Evolutionary conservation across 2,113 vertebrate genomes (phyloP).

Genomic region (Pitta sordida): DNA sequence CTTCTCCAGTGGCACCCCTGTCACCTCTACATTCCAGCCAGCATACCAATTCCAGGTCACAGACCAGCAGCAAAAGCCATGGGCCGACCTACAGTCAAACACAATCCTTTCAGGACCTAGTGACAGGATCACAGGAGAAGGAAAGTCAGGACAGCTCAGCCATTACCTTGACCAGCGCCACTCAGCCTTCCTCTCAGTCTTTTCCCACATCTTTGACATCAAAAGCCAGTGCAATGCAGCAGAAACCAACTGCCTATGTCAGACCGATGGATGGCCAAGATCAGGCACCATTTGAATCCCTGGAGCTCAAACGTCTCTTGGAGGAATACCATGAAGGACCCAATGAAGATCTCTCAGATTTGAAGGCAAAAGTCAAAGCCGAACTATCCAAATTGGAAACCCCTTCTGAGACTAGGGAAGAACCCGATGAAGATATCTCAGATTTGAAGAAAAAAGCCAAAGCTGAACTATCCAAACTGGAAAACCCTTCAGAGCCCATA

Average conservation of each 20-base stretch:
- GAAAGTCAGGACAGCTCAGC: slow-evolving; percentile 61
- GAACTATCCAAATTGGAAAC: slow-evolving; percentile 78
- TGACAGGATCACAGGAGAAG: slow-evolving; percentile 42
- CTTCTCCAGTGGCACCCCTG: slow-evolving; percentile 71
- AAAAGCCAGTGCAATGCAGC: slow-evolving; percentile 81
- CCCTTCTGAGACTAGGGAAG: slow-evolving; percentile 67
- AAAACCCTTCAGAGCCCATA: slow-evolving; percentile 73
- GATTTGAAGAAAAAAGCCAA: slow-evolving; percentile 77
- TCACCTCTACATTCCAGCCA: slow-evolving; percentile 83
- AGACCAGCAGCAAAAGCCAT: slow-evolving; percentile 52
- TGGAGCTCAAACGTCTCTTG: slow-evolving; percentile 82
- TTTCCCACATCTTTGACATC: slow-evolving; percentile 82
- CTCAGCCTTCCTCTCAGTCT: slow-evolving; percentile 77
- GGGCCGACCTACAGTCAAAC: slow-evolving; percentile 21
- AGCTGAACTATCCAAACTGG: slow-evolving; percentile 75
- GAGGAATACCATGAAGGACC: slow-evolving; percentile 71
- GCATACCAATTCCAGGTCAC: slow-evolving; percentile 65
- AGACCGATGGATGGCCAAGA: slow-evolving; percentile 96
- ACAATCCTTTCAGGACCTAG: slow-evolving; percentile 47
- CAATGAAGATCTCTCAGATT: slow-evolving; percentile 72
- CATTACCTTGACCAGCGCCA: slow-evolving; percentile 58
- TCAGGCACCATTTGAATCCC: slow-evolving; percentile 82
- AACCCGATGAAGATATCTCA: slow-evolving; percentile 69
- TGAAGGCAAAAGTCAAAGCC: slow-evolving; percentile 76
- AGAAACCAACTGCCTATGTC: slow-evolving; percentile 94